A percentile compares a stretch with the other conserved stretches of the same genome.
Evolutionary conservation across 2,113 vertebrate genomes (phyloP).

Genomic region (Collichthys lucidus): DNA sequence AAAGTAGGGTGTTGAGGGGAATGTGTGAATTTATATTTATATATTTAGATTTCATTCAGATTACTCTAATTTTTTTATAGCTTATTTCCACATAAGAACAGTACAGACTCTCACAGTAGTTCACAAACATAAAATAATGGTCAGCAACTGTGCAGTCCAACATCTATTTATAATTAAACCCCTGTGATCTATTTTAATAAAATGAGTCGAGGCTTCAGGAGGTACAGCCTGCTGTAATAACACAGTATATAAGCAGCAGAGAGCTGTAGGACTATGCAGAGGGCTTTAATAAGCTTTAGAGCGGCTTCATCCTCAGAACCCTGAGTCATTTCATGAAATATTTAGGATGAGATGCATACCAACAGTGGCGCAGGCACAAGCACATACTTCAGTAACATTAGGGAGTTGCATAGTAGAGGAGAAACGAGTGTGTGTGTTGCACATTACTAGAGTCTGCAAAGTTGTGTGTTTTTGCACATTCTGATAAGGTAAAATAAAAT

Average conservation of each 20-base stretch:
- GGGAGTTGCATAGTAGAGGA: neutral
- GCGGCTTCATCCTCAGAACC: conserved; percentile 20
- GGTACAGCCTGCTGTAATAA: neutral
- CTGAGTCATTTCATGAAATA: conserved; percentile 64
- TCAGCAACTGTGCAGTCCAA: neutral
- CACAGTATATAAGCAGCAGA: conserved; percentile 2
- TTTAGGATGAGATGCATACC: conserved; percentile 52
- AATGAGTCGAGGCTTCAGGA: conserved; percentile 24
- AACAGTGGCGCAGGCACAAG: conserved; percentile 38
- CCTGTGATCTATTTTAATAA: conserved; percentile 34
- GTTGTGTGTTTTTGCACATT: neutral
- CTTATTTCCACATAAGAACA: neutral
- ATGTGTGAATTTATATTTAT: neutral
- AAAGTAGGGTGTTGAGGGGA: neutral
- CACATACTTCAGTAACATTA: conserved; percentile 42
- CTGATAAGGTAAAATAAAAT: neutral
- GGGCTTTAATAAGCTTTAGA: conserved; percentile 33
- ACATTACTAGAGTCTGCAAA: neutral
- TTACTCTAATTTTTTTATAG: neutral
- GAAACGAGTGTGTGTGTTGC: neutral
- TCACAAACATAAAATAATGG: neutral
- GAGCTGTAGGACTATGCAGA: conserved; percentile 21
- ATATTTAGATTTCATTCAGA: neutral
- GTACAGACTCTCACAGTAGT: neutral
- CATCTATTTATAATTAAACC: conserved; percentile 23